These are phyloP conservation scores for Mohoua ochrocephala DNA, from an alignment of 2,113 vertebrate genomes.

Conservation along the genomic window DNA sequence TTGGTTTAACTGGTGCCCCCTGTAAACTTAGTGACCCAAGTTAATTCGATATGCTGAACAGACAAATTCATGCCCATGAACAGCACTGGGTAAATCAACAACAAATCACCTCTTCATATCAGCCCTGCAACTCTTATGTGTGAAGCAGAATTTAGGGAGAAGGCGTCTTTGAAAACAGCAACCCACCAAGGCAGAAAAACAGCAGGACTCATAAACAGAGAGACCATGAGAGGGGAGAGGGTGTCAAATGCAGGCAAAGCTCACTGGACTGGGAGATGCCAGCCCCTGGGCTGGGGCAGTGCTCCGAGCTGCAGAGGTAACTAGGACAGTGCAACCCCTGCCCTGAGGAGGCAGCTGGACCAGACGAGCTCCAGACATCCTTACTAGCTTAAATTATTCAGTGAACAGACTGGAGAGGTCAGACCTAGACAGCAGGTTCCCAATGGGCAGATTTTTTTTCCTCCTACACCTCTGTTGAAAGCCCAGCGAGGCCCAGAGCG, in stretches of 20 bases:
- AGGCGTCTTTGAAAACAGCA: not conserved
- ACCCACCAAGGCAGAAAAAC: not conserved
- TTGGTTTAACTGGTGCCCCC: not conserved
- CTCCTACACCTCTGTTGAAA: not conserved
- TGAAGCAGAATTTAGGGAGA: not conserved
- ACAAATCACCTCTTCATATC: not conserved
- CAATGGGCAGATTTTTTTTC: not conserved
- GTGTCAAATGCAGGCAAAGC: not conserved
- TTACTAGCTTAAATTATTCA: not conserved
- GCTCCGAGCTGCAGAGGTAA: fast-evolving
- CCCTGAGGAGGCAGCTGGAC: not conserved
- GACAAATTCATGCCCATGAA: not conserved
- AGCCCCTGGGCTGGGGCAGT: not conserved
- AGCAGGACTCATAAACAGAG: not conserved
- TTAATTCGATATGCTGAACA: not conserved
- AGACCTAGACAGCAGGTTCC: not conserved
- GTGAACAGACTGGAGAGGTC: not conserved
- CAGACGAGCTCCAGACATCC: not conserved
- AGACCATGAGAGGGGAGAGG: not conserved
- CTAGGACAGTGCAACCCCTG: not conserved
- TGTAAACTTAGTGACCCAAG: not conserved
- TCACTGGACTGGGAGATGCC: not conserved
- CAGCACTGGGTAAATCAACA: not conserved
- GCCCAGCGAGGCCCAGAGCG: not conserved
- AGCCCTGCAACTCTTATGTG: not conserved